A percentile compares a stretch with the other conserved stretches of the same genome.
Conservation (phyloP, 2,113 vertebrate genomes). For the Anthoscopus minutus region DNA sequence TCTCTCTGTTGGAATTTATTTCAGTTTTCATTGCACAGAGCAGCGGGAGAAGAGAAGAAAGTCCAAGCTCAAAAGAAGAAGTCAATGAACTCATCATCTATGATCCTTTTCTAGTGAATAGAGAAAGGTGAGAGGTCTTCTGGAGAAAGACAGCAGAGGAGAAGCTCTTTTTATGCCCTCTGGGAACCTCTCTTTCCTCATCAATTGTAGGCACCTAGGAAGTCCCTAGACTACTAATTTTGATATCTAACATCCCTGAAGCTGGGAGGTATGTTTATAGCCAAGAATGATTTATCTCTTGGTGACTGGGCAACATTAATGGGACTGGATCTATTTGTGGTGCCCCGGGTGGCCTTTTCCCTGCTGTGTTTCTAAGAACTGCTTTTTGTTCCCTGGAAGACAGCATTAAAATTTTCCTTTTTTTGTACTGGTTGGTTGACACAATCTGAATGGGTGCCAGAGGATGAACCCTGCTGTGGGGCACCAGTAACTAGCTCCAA, state of each 20-base stretch:
- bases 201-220: not conserved
- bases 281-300: not conserved
- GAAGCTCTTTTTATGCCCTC: not conserved
- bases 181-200: not conserved
- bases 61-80: not conserved
- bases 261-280: not conserved
- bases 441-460: not conserved
- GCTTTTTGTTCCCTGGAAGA: not conserved
- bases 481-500: not conserved
- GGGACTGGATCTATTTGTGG: not conserved
- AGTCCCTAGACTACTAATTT: not conserved
- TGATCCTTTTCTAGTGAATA: not conserved
- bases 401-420: not conserved
- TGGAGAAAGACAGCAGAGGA: not conserved
- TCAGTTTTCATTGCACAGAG: not conserved
- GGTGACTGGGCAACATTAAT: not conserved
- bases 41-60: not conserved
- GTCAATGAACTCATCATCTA: not conserved
- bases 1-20: not conserved
- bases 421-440: not conserved
- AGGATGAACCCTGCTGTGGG: not conserved
- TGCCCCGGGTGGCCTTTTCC: not conserved
- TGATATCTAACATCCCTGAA: not conserved
- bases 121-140: not conserved
- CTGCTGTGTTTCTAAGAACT: not conserved